Percentiles rank a stretch among this genome's conserved stretches.
phyloP scores from a whole-genome alignment of 2,888 invertebrate species.

The Eremobia ochroleuca region DNA sequence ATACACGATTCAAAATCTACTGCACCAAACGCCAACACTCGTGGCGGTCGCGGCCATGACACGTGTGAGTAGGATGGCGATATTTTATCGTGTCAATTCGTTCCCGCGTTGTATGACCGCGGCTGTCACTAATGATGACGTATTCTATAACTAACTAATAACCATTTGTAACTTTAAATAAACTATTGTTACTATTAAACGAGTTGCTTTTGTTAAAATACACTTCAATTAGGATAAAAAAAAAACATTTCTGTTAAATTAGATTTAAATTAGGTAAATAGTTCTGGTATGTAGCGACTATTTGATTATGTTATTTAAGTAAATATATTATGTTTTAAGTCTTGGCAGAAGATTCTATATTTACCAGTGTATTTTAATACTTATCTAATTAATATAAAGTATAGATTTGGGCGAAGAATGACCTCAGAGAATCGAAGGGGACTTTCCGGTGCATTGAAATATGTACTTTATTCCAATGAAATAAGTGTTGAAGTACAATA shows the following conservation, averaged over 20 bases:
- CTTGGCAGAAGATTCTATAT: neutral
- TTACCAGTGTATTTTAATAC: conserved; percentile 5
- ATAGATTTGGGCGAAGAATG: neutral
- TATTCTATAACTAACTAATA: neutral
- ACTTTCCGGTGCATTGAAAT: neutral
- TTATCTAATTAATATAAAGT: conserved; percentile 3
- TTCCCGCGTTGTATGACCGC: neutral
- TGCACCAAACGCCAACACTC: neutral
- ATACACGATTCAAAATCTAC: neutral
- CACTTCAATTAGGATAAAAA: neutral
- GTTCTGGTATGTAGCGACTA: neutral
- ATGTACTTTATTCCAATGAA: conserved; percentile 8
- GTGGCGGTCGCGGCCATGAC: neutral
- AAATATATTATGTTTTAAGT: conserved; percentile 17
- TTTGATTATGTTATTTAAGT: conserved; percentile 13
- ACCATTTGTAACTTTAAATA: conserved; percentile 7
- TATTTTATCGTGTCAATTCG: conserved; percentile 14
- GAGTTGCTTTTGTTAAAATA: conserved; percentile 22
- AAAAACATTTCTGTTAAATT: conserved; percentile 5
- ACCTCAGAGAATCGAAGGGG: too few relatives aligned
- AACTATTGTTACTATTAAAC: neutral
- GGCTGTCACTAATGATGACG: neutral
- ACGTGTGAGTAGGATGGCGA: neutral
- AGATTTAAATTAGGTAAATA: neutral
- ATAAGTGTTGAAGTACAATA: conserved; percentile 13